These are phyloP conservation scores for Trachymyrmex septentrionalis DNA, from an alignment of 1,140 invertebrate genomes.

Conservation along the genomic window DNA sequence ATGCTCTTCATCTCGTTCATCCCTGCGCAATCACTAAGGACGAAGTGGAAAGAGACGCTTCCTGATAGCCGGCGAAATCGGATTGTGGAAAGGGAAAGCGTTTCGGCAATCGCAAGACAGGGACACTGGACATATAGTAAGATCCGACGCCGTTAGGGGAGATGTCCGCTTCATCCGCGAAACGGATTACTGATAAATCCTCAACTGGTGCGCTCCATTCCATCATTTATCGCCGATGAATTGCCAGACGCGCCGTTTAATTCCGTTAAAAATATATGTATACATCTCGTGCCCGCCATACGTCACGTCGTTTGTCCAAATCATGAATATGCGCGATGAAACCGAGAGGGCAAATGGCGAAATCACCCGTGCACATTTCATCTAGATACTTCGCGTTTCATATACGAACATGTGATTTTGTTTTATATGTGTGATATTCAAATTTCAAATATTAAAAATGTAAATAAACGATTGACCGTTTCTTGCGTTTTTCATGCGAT, in stretches of 20 bases:
- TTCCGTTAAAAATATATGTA: constrained; percentile 58
- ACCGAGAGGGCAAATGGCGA: constrained; percentile 11
- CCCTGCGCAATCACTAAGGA: constrained; percentile 28
- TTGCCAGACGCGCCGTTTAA: constrained; percentile 19
- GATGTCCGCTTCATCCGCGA: constrained; percentile 7
- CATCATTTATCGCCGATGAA: constrained; percentile 55
- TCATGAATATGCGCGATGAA: constrained; percentile 43
- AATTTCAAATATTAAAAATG: not conserved
- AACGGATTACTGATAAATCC: constrained; percentile 56
- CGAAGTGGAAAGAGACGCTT: constrained; percentile 24
- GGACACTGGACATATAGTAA: too few relatives aligned
- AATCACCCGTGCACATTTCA: not conserved
- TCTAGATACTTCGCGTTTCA: not conserved
- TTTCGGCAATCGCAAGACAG: constrained; percentile 31
- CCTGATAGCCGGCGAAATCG: constrained; percentile 29
- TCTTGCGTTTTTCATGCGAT: not conserved
- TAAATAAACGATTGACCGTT: not conserved
- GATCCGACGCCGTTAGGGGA: not conserved
- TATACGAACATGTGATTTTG: too few relatives aligned
- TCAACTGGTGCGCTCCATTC: constrained; percentile 10
- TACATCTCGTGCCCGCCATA: constrained; percentile 6
- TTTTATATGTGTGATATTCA: not conserved
- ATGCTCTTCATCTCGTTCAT: constrained; percentile 67
- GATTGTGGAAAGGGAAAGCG: constrained; percentile 53
- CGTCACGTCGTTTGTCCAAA: constrained; percentile 18